Base-by-base conservation (phyloP, 2,888 invertebrate species). In the Catocala nupta region DNA sequence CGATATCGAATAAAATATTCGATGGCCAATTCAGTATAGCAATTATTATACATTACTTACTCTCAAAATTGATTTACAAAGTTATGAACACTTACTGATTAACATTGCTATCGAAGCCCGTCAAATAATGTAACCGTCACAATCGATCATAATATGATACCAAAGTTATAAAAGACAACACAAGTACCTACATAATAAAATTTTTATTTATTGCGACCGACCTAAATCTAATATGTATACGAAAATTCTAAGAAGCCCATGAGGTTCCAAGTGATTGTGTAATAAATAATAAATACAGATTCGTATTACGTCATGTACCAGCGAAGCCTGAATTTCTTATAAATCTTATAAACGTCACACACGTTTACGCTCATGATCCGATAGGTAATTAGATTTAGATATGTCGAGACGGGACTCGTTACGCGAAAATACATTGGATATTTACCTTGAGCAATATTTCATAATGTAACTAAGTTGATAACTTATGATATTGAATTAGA, bases 221-320 rank as follows among this genome's bases (percentile, higher is more conserved):
- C n/a, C 49, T 33, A 34, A 49, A 49, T 36, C 34, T 11, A 16
- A 2, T n/a, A 13, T 11, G 54, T n/a, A 34, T n/a, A 36, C 36
- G 36, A 58, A 51, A 42, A 3, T 56, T 58, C 45, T 45, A 33
- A 11, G 51, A 62, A 64, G 57, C 54, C 55, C 53, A 59, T 33
- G 58, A 66, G 7, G 12, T 12, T n/a, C 11, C 33, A 59, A 60
- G 62, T 58, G 36, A 53, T 63, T 59, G 54, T 50, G 13, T 12
- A 71, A 62, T 57, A 48, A 39, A 63, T 59, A 55, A 52, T 11
- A 49, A 63, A 63, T 39, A 62, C 25, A 54, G 42, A 55, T 47
- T 13, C 13, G 7, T 9, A 59, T 44, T 47, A 43, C 25, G 9
- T 44, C 42, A 62, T 57, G 6, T 50, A 16, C 7, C n/a, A 50